phyloP scores from a whole-genome alignment of 2,888 invertebrate genomes.

The Amiota mariae region DNA sequence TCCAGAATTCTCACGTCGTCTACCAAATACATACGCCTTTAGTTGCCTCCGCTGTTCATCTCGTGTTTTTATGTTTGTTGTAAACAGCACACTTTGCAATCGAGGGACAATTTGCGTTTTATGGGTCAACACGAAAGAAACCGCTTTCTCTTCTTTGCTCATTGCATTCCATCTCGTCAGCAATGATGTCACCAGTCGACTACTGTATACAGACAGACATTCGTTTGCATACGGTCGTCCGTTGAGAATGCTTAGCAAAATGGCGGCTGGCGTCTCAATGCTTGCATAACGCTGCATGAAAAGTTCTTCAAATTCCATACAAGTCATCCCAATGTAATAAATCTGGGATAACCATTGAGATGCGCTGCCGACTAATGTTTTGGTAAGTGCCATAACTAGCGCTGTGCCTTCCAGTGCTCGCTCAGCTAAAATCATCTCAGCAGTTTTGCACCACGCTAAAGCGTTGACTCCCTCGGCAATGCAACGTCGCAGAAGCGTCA shows the following conservation, averaged over 20 bases:
- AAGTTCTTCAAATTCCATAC: not conserved
- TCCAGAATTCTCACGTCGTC: not conserved
- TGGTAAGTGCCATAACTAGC: not conserved
- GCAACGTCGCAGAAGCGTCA: not conserved
- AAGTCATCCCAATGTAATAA: not conserved
- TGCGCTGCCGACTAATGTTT: no score
- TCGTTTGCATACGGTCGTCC: not conserved
- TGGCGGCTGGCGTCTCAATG: constrained; percentile 29
- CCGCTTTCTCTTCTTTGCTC: not conserved
- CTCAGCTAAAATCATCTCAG: not conserved
- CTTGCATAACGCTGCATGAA: constrained; percentile 25
- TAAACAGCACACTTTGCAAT: not conserved
- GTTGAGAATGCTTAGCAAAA: constrained; percentile 23
- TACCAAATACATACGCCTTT: not conserved
- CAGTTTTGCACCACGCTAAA: not conserved
- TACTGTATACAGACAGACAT: not conserved
- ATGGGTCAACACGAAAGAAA: not conserved
- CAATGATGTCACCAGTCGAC: not conserved
- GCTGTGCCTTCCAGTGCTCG: not conserved
- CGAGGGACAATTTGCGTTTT: not conserved
- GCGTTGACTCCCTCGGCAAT: not conserved
- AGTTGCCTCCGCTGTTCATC: not conserved
- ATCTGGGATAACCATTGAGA: no score
- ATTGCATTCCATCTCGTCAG: not conserved
- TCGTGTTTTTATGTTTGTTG: not conserved